These are phyloP conservation scores for Dendrocopos noguchii DNA, from an alignment of 2,113 vertebrate species.

Conservation along the genomic window DNA sequence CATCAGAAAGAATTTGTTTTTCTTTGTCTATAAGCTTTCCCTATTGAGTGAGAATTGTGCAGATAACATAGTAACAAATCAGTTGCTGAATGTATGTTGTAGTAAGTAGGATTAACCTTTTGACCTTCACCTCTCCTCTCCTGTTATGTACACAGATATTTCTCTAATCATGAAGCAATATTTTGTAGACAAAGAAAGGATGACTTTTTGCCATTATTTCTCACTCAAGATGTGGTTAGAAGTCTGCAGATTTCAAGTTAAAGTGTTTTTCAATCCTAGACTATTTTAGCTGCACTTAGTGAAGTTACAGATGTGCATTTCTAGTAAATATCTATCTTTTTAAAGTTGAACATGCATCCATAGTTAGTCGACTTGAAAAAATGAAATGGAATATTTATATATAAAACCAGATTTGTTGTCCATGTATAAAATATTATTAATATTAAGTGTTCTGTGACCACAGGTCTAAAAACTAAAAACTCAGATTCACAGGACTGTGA, in stretches of 20 bases:
- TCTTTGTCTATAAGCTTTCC: not conserved
- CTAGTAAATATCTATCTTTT: not conserved
- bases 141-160: not conserved
- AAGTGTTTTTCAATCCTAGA: not conserved
- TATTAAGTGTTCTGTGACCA: not conserved
- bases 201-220: not conserved
- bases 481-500: not conserved
- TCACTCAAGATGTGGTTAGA: not conserved
- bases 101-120: slow-evolving; percentile 44
- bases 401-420: not conserved
- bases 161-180: not conserved
- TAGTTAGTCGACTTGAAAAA: not conserved
- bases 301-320: not conserved
- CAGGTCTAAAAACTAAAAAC: not conserved
- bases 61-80: not conserved
- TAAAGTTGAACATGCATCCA: not conserved
- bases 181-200: not conserved
- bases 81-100: slow-evolving; percentile 1
- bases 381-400: not conserved
- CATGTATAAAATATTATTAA: not conserved
- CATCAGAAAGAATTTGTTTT: slow-evolving; percentile 4
- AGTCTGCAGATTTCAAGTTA: not conserved
- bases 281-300: not conserved
- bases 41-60: not conserved
- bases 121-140: not conserved